Base-by-base conservation (phyloP, 2,888 invertebrate species). In the Melieria picta region DNA sequence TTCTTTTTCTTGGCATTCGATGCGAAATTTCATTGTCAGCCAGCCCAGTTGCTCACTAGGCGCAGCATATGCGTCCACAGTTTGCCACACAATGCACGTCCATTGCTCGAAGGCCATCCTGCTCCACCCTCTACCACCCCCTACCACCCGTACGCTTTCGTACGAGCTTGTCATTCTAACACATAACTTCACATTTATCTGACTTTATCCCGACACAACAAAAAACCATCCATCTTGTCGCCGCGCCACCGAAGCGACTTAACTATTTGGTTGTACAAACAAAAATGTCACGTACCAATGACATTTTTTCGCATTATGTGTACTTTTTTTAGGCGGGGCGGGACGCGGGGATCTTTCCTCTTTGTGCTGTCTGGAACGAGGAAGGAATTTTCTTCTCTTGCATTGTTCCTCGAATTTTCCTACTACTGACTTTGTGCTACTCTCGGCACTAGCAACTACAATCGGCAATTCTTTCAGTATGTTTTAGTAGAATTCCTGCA, bases 281-380 rank as follows among this genome's bases (percentile, higher is more conserved):
- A 65, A 70, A 70, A 70, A 64, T 79, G 81, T 81, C 81, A 82
- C 83, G 82, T 82, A 80, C 68, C 70, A 68, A 65, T 61, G 74
- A 76, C 78, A 81, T 82, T 82, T 81, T 80, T 81, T 78, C 76
- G 77, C 77, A 82, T 80, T 81, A 82, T 75, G 61, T 7, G 30
- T 47, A 43, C 48, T 58, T 64, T 45, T 48, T 30, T 11, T 52
- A 56, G 6, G 62, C 57, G 45, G 47, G 4, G 48, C 16, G 47
- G 11, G 43, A 46, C 3, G 11, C 48, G 43, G 10, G 16, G 6
- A 11, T 7, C 43, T 58, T 64, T 1, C 3, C 16, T 11, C 9
- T 13, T 56, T 10, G 43, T 65, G 65, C 47, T 11, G 16, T 7
- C 42, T 16, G 64, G 45, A n/a, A 46, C 4, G n/a, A 52, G 11